A percentile compares a stretch with the other conserved stretches of the same genome.
Evolutionary conservation across 2,113 vertebrate genomes (phyloP).

Genomic region (Arizona elegans): DNA sequence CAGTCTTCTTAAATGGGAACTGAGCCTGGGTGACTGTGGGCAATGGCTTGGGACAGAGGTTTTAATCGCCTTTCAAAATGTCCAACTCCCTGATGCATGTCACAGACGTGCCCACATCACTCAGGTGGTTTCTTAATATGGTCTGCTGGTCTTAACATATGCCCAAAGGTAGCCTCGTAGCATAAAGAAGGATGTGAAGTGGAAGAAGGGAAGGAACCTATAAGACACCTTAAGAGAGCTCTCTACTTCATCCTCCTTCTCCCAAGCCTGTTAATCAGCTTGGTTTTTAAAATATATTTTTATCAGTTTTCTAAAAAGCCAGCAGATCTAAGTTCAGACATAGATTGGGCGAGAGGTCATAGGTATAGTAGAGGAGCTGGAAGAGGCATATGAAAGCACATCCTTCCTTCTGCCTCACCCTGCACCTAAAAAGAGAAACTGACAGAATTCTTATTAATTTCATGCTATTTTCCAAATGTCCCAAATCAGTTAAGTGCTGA

Average conservation of each 20-base stretch:
- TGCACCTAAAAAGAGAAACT: neutral
- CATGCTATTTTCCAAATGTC: neutral
- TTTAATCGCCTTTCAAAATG: neutral
- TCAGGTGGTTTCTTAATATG: neutral
- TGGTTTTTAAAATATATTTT: neutral
- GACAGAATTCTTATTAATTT: neutral
- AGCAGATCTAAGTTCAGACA: neutral
- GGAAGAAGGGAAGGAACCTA: neutral
- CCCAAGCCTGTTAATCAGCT: neutral
- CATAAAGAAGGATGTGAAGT: neutral
- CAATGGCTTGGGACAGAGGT: neutral
- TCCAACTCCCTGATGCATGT: neutral
- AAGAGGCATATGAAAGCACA: neutral
- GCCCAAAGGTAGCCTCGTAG: neutral
- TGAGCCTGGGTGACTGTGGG: neutral
- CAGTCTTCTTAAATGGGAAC: neutral
- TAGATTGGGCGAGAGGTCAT: neutral
- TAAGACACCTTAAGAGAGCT: neutral
- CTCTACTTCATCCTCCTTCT: neutral
- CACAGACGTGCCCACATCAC: neutral
- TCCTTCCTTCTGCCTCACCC: neutral
- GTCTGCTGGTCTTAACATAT: neutral
- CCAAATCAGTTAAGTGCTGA: neutral
- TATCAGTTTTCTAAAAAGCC: neutral
- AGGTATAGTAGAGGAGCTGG: neutral